Conservation (phyloP, 2,797 vertebrate species). For the Myotis daubentonii region DNA sequence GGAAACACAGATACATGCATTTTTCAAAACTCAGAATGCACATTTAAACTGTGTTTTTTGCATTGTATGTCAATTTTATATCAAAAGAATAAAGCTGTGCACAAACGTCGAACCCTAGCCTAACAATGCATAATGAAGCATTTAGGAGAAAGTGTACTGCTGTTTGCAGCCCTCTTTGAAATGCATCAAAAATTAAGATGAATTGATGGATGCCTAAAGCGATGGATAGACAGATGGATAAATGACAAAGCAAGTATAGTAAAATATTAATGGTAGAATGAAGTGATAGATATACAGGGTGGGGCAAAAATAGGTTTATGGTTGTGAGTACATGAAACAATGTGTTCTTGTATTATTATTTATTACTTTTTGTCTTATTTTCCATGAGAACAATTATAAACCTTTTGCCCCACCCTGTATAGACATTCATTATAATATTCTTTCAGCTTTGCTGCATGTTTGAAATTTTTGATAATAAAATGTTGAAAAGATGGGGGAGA, state of each 20-base stretch:
- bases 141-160: neutral
- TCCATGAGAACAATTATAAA: neutral
- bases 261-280: neutral
- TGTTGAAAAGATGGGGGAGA: neutral
- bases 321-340: neutral
- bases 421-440: neutral
- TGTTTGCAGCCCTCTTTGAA: conserved; percentile 23
- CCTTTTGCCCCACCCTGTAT: neutral
- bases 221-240: neutral
- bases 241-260: neutral
- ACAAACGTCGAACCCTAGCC: neutral
- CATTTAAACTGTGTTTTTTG: neutral
- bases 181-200: conserved; percentile 1
- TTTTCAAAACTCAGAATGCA: neutral
- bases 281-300: neutral
- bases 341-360: neutral
- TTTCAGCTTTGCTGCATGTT: conserved; percentile 13
- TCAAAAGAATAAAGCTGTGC: conserved; percentile 8
- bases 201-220: neutral
- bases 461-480: conserved; percentile 50
- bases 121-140: conserved; percentile 25
- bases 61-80: neutral
- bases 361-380: neutral
- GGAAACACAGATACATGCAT: neutral
- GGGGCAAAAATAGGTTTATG: neutral